A percentile compares a stretch with the other conserved stretches of the same genome.
Conservation (phyloP, 2,797 vertebrate genomes). For the Anguilla megastoma region DNA sequence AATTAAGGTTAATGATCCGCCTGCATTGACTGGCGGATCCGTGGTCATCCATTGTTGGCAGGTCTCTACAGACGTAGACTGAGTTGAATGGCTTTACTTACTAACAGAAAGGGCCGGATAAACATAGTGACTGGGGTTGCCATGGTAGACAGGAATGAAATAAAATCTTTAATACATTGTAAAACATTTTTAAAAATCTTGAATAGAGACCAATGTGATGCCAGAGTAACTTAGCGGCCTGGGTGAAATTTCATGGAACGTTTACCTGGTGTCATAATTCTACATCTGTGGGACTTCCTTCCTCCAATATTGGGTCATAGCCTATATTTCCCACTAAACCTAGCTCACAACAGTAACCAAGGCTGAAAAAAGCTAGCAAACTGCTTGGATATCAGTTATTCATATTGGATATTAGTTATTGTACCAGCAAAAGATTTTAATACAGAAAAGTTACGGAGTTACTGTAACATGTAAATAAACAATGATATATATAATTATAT, state of each 20-base stretch:
- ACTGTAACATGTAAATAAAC: neutral
- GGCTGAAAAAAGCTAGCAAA: neutral
- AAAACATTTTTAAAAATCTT: constrained; percentile 47
- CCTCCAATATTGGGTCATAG: neutral
- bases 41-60: constrained; percentile 73
- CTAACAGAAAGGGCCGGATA: neutral
- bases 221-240: neutral
- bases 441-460: neutral
- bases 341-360: neutral
- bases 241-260: neutral
- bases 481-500: neutral
- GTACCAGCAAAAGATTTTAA: neutral
- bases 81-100: neutral
- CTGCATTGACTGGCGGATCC: constrained; percentile 73
- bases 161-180: constrained; percentile 29
- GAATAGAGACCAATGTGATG: neutral
- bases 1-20: constrained; percentile 86
- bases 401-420: neutral
- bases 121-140: neutral
- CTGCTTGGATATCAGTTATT: neutral
- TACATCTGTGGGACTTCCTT: neutral
- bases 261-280: neutral
- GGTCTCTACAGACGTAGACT: constrained; percentile 62
- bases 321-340: neutral
- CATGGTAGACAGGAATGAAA: neutral